Conservation (phyloP, 2,113 vertebrate species). For the Micronycteris hirsuta region DNA sequence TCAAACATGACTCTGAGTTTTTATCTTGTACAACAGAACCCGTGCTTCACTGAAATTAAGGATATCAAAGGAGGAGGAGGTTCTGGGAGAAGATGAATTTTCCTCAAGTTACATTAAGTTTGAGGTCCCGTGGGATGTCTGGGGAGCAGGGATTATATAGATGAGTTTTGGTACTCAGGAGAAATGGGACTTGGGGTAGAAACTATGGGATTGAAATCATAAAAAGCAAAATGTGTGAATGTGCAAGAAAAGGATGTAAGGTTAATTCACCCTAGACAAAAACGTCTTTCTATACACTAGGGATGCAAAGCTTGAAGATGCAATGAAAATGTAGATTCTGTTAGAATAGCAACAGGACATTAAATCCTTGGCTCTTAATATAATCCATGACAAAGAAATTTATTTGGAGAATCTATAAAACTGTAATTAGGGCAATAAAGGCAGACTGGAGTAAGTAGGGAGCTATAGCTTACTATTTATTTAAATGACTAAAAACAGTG, state of each 20-base stretch:
- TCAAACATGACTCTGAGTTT: neutral
- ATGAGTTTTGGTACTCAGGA: neutral
- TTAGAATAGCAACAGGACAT: constrained; percentile 52
- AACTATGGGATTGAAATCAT: neutral
- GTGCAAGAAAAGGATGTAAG: neutral
- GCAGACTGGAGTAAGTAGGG: constrained; percentile 1
- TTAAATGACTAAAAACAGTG: constrained; percentile 53
- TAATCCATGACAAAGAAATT: constrained; percentile 51
- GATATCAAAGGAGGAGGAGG: neutral
- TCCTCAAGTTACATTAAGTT: neutral
- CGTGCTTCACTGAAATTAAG: neutral
- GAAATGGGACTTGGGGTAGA: neutral
- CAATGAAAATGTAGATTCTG: neutral
- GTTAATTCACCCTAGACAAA: neutral
- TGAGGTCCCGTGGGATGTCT: neutral
- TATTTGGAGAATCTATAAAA: constrained; percentile 49
- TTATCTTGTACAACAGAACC: neutral
- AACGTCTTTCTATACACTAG: neutral
- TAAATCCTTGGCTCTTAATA: constrained; percentile 36
- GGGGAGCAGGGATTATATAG: neutral
- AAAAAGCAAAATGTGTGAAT: neutral
- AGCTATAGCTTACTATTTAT: constrained; percentile 49
- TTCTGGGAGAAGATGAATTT: neutral
- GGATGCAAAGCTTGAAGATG: neutral
- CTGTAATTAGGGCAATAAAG: constrained; percentile 52